phyloP scores from a whole-genome alignment of 1,140 invertebrate species.

The Pogonognathellus flavescens region DNA sequence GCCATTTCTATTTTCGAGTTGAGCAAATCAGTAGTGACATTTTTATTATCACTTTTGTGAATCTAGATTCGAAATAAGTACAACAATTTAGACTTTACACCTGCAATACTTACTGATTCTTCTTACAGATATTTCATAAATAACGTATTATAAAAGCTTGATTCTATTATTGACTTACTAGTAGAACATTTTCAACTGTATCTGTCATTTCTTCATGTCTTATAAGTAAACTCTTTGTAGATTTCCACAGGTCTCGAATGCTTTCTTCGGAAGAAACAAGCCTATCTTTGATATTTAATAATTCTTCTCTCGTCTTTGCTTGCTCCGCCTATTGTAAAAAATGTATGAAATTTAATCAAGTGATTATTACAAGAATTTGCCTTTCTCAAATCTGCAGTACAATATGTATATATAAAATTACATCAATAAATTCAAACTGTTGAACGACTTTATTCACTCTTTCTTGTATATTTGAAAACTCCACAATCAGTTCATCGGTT shows the following conservation, averaged over 20 bases:
- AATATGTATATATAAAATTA: conserved; percentile 22
- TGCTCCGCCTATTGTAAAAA: conserved; percentile 53
- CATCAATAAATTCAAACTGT: conserved; percentile 58
- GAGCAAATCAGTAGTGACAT: conserved; percentile 42
- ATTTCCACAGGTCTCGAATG: conserved; percentile 50
- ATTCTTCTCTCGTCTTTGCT: conserved; percentile 56
- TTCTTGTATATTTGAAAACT: conserved; percentile 37
- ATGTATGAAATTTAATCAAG: conserved; percentile 1
- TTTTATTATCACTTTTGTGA: conserved; percentile 56
- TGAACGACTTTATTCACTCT: conserved; percentile 54
- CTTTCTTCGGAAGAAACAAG: conserved; percentile 36
- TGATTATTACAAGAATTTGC: no score
- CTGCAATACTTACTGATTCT: no score
- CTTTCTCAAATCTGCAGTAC: neutral
- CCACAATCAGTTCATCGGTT: conserved; percentile 27
- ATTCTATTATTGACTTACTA: conserved; percentile 13
- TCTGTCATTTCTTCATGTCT: conserved; percentile 50
- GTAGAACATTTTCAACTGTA: conserved; percentile 50
- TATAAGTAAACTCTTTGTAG: conserved; percentile 31
- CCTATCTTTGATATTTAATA: conserved; percentile 59
- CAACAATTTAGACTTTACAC: no score
- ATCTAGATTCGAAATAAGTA: conserved; percentile 22
- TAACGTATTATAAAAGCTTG: neutral
- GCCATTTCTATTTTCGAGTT: conserved; percentile 29
- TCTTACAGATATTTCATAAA: neutral